Percentiles rank a stretch among this genome's conserved stretches.
Conservation (phyloP, 1,140 invertebrate species). For the Cydia strobilella region DNA sequence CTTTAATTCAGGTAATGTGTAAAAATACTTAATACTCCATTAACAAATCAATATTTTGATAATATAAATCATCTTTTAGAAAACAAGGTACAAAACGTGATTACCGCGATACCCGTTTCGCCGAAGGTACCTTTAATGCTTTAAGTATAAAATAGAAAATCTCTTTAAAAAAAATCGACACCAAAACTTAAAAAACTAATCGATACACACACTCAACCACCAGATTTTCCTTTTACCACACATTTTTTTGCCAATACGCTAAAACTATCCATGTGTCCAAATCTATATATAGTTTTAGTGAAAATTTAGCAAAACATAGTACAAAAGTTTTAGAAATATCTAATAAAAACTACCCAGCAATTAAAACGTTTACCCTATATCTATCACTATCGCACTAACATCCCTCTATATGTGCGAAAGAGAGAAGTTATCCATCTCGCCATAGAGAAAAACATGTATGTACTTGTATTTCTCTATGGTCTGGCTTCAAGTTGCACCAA, state of each 20-base stretch:
- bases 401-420: conserved; percentile 54
- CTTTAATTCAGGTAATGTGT: conserved; percentile 75
- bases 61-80: conserved; percentile 76
- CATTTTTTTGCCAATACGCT: conserved; percentile 47
- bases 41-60: conserved; percentile 74
- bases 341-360: conserved; percentile 74
- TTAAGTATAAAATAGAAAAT: conserved; percentile 68
- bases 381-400: conserved; percentile 63
- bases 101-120: conserved; percentile 55
- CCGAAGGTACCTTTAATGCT: conserved; percentile 50
- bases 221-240: conserved; percentile 48
- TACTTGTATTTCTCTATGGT: too few relatives aligned
- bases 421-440: conserved; percentile 51
- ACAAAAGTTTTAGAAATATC: conserved; percentile 79
- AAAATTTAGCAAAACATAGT: conserved; percentile 80
- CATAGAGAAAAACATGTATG: too few relatives aligned
- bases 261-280: conserved; percentile 67
- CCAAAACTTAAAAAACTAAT: conserved; percentile 44
- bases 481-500: conserved; percentile 60
- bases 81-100: conserved; percentile 72
- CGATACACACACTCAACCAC: conserved; percentile 44
- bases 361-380: conserved; percentile 69
- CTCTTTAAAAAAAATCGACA: conserved; percentile 62
- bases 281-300: conserved; percentile 73
- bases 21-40: conserved; percentile 72